Conservation (phyloP, 2,113 vertebrate species). For the Poecilia latipinna region DNA sequence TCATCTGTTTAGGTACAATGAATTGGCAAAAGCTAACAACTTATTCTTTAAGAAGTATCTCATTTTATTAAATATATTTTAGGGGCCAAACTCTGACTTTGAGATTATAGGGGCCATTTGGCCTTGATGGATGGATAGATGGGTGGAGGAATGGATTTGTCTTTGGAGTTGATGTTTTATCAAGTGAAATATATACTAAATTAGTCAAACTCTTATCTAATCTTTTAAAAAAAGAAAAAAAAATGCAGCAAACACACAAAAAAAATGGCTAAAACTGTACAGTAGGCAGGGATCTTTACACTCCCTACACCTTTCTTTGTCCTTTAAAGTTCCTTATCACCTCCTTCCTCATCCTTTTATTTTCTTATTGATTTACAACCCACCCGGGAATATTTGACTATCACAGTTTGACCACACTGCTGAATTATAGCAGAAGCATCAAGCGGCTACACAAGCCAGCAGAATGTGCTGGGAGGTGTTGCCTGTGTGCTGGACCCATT, state of each 20-base stretch:
- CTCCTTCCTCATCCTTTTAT: constrained; percentile 56
- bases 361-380: constrained; percentile 64
- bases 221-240: constrained; percentile 25
- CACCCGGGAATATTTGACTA: constrained; percentile 56
- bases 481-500: constrained; percentile 55
- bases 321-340: constrained; percentile 58
- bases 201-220: constrained; percentile 47
- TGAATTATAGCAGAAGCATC: constrained; percentile 56
- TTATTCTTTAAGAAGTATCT: neutral
- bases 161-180: too few species aligned
- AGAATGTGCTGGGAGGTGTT: constrained; percentile 64
- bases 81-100: too few species aligned
- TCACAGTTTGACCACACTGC: constrained; percentile 48
- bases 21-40: neutral
- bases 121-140: neutral
- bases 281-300: constrained; percentile 34
- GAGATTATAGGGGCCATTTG: too few species aligned
- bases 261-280: constrained; percentile 32
- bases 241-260: neutral
- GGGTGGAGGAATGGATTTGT: neutral
- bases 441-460: constrained; percentile 45
- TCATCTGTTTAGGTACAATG: neutral
- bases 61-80: too few species aligned
- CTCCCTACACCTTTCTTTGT: constrained; percentile 46
- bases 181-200: constrained; percentile 40